A percentile compares a stretch with the other conserved stretches of the same genome.
Conservation (phyloP, 2,888 invertebrate genomes). For the Reticulitermes lucifugus region DNA sequence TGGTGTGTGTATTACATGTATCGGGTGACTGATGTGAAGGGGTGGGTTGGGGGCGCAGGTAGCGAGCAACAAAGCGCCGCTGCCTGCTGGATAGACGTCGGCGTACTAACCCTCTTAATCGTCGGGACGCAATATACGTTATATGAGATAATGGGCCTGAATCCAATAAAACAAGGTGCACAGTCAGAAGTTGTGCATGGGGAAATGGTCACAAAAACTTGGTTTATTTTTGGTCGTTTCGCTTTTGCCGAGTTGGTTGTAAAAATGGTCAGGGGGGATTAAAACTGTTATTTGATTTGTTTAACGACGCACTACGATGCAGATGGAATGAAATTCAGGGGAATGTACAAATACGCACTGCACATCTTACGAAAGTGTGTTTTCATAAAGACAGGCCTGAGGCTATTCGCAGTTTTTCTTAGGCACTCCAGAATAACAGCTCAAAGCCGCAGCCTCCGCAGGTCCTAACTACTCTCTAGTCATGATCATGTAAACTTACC, state of each 20-base stretch:
- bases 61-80: slow-evolving; percentile 30
- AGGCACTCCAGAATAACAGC: too few relatives aligned
- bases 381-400: too few relatives aligned
- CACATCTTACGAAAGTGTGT: too few relatives aligned
- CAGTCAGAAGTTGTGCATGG: not conserved
- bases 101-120: slow-evolving; percentile 29
- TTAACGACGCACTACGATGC: not conserved
- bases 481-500: too few relatives aligned
- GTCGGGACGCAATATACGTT: slow-evolving; percentile 37
- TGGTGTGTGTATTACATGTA: slow-evolving; percentile 33
- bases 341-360: too few relatives aligned
- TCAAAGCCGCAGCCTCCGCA: too few relatives aligned
- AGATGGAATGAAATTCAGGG: not conserved
- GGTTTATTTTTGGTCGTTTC: slow-evolving; percentile 1
- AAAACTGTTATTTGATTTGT: slow-evolving; percentile 1
- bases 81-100: slow-evolving; percentile 12
- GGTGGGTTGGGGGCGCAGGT: slow-evolving; percentile 8
- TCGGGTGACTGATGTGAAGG: slow-evolving; percentile 38
- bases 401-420: too few relatives aligned
- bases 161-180: slow-evolving; percentile 37
- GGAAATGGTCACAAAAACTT: slow-evolving; percentile 4
- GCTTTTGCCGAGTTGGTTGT: not conserved
- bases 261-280: not conserved
- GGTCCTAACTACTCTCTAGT: too few relatives aligned
- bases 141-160: slow-evolving; percentile 37